phyloP scores from a whole-genome alignment of 30 jellyfish, hydroid and myxozoan species.

The Sanderia malayensis region DNA sequence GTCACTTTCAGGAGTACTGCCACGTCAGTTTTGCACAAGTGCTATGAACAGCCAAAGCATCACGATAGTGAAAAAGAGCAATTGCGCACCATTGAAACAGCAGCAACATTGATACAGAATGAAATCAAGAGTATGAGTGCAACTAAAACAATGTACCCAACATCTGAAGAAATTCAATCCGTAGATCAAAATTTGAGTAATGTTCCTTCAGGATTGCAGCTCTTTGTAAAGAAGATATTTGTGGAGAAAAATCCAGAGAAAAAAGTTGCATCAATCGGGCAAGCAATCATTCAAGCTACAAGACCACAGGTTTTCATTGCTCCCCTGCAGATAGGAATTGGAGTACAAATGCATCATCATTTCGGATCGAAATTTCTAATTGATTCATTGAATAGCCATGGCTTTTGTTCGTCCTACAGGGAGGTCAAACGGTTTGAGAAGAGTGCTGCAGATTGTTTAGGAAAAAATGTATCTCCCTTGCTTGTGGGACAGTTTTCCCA shows the following conservation, averaged over 20 bases:
- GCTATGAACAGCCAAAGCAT: slow-evolving; percentile 10
- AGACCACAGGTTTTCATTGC: slow-evolving; percentile 20
- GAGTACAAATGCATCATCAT: slow-evolving; percentile 8
- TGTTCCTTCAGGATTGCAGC: slow-evolving; percentile 1
- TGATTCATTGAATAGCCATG: slow-evolving; percentile 21
- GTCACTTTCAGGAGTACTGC: slow-evolving; percentile 54
- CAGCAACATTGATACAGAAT: slow-evolving; percentile 25
- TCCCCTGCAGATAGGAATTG: slow-evolving; percentile 24
- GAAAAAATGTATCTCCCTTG: slow-evolving; percentile 13
- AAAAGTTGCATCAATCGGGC: slow-evolving; percentile 36
- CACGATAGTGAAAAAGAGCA: slow-evolving; percentile 6
- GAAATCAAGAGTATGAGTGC: slow-evolving; percentile 19
- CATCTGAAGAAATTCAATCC: slow-evolving; percentile 1
- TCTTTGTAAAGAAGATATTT: slow-evolving; percentile 2
- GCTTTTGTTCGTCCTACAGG: slow-evolving; percentile 44
- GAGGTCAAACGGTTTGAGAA: slow-evolving; percentile 29
- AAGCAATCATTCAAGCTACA: slow-evolving; percentile 39
- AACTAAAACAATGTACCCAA: slow-evolving; percentile 10
- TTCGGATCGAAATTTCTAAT: slow-evolving; percentile 38
- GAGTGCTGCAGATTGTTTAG: slow-evolving; percentile 33
- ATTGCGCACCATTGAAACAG: slow-evolving; percentile 18
- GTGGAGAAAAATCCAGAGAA: slow-evolving; percentile 1
- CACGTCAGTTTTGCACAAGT: slow-evolving; percentile 24
- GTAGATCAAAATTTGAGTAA: neutral
- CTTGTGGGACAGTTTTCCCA: slow-evolving; percentile 44